Evolutionary conservation across 2,888 invertebrate genomes (phyloP).

Genomic region (Sphaerophoria taeniata): DNA sequence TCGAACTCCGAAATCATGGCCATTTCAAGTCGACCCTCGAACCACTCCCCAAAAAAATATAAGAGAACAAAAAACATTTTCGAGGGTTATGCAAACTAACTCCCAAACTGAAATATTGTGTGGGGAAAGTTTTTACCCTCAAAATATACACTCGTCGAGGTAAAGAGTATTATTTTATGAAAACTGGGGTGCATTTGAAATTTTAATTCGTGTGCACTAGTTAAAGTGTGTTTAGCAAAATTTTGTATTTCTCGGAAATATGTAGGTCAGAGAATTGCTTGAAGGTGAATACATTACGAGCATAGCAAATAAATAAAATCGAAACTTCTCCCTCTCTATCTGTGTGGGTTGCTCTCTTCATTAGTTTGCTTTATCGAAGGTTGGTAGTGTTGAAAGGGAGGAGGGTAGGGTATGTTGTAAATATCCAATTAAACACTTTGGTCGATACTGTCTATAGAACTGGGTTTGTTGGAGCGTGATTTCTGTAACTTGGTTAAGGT

Average conservation of each 20-base stretch:
- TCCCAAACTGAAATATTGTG: slow-evolving; percentile 2
- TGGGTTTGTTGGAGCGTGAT: too few species aligned
- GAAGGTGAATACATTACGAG: slow-evolving; percentile 4
- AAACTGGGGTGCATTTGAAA: slow-evolving; percentile 24
- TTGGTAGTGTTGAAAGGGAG: too few species aligned
- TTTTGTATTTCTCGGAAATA: not conserved
- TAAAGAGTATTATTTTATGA: not conserved
- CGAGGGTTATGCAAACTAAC: slow-evolving; percentile 12
- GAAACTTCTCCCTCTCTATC: not conserved
- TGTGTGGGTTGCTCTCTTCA: too few species aligned
- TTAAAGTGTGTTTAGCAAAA: slow-evolving; percentile 15
- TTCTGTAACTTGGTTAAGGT: too few species aligned
- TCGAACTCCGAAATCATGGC: slow-evolving; percentile 24
- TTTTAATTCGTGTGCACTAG: slow-evolving; percentile 35
- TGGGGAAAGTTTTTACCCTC: not conserved
- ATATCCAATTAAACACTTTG: too few species aligned
- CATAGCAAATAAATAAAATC: not conserved
- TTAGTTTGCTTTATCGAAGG: too few species aligned
- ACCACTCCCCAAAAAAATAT: too few species aligned
- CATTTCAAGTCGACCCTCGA: slow-evolving; percentile 6
- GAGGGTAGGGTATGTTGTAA: too few species aligned
- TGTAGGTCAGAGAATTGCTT: slow-evolving; percentile 16
- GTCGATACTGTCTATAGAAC: too few species aligned
- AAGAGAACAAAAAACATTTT: slow-evolving; percentile 8
- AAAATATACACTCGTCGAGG: not conserved